These are phyloP conservation scores for Diplolepis rosae DNA, from an alignment of 2,888 invertebrate genomes.

Conservation along the genomic window DNA sequence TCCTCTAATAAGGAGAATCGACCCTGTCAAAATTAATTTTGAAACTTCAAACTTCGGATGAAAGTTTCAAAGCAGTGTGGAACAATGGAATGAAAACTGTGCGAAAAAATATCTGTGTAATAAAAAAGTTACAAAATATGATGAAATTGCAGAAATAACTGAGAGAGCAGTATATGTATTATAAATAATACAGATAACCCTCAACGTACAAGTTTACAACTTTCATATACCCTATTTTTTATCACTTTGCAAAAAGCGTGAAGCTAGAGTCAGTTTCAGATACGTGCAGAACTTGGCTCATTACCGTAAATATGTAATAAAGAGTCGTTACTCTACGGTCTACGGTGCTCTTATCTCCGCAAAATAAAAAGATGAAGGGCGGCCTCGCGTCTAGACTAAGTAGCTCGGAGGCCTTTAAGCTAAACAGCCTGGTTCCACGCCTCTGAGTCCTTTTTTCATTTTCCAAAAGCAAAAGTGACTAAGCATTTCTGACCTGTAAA, in stretches of 20 bases:
- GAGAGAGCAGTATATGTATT: background rate
- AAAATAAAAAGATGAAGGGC: constrained; percentile 57
- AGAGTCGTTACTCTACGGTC: constrained; percentile 57
- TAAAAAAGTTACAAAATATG: background rate
- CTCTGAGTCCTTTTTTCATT: constrained; percentile 1
- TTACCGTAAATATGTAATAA: constrained; percentile 61
- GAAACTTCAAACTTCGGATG: too few relatives aligned
- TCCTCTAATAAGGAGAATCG: too few relatives aligned
- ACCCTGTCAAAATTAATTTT: too few relatives aligned
- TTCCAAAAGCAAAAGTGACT: background rate
- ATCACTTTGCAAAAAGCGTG: constrained; percentile 22
- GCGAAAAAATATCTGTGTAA: too few relatives aligned
- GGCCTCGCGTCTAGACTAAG: background rate
- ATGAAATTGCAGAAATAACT: background rate
- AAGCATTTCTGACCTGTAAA: too few relatives aligned
- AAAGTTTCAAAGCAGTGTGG: too few relatives aligned
- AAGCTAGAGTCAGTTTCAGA: background rate
- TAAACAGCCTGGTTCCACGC: constrained; percentile 12
- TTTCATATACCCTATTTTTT: constrained; percentile 17
- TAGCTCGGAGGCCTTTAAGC: constrained; percentile 16
- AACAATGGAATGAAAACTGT: too few relatives aligned
- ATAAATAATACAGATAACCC: constrained; percentile 16
- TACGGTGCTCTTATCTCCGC: constrained; percentile 57
- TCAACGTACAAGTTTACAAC: constrained; percentile 16
- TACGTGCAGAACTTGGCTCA: constrained; percentile 53